Evolutionary conservation across 2,113 vertebrate genomes (phyloP).

Genomic region (Eudyptes chrysolophus): DNA sequence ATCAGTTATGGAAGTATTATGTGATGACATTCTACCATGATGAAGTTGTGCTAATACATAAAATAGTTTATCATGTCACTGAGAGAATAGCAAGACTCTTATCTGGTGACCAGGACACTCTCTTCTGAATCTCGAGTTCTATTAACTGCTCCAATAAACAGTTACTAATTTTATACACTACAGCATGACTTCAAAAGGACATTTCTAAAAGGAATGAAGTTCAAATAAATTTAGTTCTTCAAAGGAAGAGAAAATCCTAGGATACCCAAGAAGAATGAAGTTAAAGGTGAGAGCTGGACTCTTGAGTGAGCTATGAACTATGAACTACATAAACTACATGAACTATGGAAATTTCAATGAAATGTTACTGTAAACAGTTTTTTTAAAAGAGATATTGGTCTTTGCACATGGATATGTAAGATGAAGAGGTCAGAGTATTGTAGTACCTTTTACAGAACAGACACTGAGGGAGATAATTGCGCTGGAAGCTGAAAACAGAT

Average conservation of each 20-base stretch:
- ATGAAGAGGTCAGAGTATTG: not conserved
- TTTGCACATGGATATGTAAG: not conserved
- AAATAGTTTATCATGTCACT: not conserved
- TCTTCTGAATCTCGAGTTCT: not conserved
- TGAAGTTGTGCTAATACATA: not conserved
- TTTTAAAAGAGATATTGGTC: not conserved
- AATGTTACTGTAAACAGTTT: not conserved
- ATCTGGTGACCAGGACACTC: not conserved
- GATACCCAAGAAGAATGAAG: not conserved
- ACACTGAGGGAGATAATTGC: not conserved
- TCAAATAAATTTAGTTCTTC: not conserved
- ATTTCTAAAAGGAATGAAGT: not conserved
- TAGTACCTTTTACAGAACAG: not conserved
- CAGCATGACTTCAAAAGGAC: not conserved
- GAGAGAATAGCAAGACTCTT: not conserved
- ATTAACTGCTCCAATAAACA: not conserved
- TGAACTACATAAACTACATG: not conserved
- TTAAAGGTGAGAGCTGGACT: not conserved
- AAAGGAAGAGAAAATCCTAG: not conserved
- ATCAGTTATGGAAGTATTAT: not conserved
- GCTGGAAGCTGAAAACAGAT: not conserved
- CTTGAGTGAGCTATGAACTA: not conserved
- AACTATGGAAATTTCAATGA: not conserved
- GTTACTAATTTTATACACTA: not conserved
- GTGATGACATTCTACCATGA: not conserved